Base-by-base conservation (phyloP, 2,888 invertebrate species). In the Rotaria macrura region DNA sequence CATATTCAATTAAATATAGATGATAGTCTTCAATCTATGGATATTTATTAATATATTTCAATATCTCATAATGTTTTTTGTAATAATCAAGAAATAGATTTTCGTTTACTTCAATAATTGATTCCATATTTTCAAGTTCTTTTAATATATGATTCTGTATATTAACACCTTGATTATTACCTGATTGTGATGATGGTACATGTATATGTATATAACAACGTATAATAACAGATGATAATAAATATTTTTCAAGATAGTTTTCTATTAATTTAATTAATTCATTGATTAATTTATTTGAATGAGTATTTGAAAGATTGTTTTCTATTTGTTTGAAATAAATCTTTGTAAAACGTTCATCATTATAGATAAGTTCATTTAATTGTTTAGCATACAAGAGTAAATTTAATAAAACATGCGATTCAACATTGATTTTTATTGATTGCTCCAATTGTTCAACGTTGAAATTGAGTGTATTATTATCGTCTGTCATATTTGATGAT, bases 1-100 rank as follows among this genome's bases (percentile, higher is more conserved):
- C 65, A 65, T 65, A 65, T 65, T 65, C 65, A 65, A 65, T 29
- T 20, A 65, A 65, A 65, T 65, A 65, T 65, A 65, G 38, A 65
- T 38, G 65, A 38, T 65, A 65, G 25, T 65, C 65, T 65, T 65
- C 65, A 65, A 65, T 65, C 14, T 5, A 29, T 20, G 34, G 34
- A 65, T 38, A 65, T 34, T 65, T 65, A 65, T 65, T 38, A 20
- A 65, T 1, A 65, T 34, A 65, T 65, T 65, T 65, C 9, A 65
- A 34, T 29, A 65, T 65, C 20, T 65, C 65, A 65, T 65, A 65
- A 65, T 65, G 34, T 65, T 65, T 65, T 34, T 65, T 34, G 20
- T 65, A 65, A 65, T 65, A 65, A 65, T 65, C 65, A 29, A 34
- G 12, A 29, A 65, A 34, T 34, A 34, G 6, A 65, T 65, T 65